Evolutionary conservation across 2,888 invertebrate species (phyloP).

Genomic region (Synanthedon vespiformis): DNA sequence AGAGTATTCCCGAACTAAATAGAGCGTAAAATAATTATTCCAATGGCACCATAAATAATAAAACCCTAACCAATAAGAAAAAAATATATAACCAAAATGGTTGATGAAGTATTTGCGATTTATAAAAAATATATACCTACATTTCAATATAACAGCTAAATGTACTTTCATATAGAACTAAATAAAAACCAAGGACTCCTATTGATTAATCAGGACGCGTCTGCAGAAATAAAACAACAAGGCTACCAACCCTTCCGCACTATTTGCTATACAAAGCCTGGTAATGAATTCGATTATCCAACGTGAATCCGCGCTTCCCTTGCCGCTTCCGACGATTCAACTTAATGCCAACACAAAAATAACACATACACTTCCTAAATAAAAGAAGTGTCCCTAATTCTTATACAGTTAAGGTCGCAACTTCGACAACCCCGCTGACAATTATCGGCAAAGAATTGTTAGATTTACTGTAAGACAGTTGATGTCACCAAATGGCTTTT

Average conservation of each 20-base stretch:
- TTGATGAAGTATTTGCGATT: too few relatives aligned
- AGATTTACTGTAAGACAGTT: not conserved
- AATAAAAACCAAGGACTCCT: conserved; percentile 8
- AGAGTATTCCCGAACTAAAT: too few relatives aligned
- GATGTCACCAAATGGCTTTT: not conserved
- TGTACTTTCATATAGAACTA: not conserved
- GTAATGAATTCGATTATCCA: conserved; percentile 60
- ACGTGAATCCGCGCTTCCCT: conserved; percentile 37
- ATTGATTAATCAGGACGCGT: not conserved
- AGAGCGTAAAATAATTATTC: too few relatives aligned
- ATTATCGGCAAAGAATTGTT: not conserved
- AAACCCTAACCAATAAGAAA: too few relatives aligned
- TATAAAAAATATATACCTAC: too few relatives aligned
- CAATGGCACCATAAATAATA: too few relatives aligned
- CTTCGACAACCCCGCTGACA: not conserved
- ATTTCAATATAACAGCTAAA: too few relatives aligned
- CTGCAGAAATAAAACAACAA: not conserved
- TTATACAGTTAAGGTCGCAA: not conserved
- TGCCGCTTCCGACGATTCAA: conserved; percentile 27
- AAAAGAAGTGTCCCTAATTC: not conserved
- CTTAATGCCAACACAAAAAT: conserved; percentile 13
- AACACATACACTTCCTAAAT: conserved; percentile 1
- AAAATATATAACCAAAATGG: too few relatives aligned
- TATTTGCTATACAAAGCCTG: conserved; percentile 43
- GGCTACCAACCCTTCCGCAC: conserved; percentile 23